phyloP scores from a whole-genome alignment of 2,888 invertebrate genomes.

The Drosophila mercatorum region DNA sequence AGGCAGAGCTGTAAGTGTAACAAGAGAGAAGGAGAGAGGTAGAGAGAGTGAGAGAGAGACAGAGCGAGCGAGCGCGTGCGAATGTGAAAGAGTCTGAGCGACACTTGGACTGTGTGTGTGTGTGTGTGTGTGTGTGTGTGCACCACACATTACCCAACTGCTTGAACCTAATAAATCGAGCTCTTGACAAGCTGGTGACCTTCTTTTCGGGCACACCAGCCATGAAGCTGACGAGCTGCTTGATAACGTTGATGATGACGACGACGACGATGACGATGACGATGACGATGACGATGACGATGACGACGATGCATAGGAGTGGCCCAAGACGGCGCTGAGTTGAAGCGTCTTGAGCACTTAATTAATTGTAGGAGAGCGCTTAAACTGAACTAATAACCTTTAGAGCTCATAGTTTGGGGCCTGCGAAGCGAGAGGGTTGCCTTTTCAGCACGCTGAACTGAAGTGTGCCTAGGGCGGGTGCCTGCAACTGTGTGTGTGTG shows the following conservation, averaged over 20 bases:
- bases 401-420: conserved; percentile 37
- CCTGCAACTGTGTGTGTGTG: neutral
- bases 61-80: conserved; percentile 13
- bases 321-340: conserved; percentile 39
- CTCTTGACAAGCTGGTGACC: conserved; percentile 67
- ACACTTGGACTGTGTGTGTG: conserved; percentile 18
- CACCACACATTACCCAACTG: conserved; percentile 52
- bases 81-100: conserved; percentile 13
- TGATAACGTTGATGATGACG: conserved; percentile 22
- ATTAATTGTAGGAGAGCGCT: conserved; percentile 77
- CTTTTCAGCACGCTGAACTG: neutral
- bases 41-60: conserved; percentile 11
- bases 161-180: conserved; percentile 79
- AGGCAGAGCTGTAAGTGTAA: conserved; percentile 34
- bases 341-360: conserved; percentile 72
- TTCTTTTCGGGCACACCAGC: conserved; percentile 58
- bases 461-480: conserved; percentile 1
- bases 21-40: neutral
- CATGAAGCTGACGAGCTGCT: conserved; percentile 25
- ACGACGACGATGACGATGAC: conserved; percentile 3
- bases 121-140: neutral
- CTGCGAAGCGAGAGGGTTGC: neutral
- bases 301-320: conserved; percentile 46
- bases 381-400: conserved; percentile 78
- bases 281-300: conserved; percentile 20